Evolutionary conservation across 2,113 vertebrate species (phyloP).

Genomic region (Alethe diademata): DNA sequence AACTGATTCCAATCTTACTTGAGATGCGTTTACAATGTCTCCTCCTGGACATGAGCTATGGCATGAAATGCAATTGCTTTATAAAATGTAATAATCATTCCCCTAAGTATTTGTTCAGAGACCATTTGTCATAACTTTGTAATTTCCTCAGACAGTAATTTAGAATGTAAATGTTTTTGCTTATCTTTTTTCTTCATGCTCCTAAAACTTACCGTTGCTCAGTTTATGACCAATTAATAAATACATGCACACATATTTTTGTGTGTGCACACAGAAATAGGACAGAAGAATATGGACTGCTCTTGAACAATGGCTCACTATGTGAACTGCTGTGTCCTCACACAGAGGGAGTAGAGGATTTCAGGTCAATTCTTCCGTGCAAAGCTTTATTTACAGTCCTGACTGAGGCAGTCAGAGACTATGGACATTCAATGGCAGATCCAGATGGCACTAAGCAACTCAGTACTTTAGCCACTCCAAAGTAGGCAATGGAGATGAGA

Average conservation of each 20-base stretch:
- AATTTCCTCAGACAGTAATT: background rate
- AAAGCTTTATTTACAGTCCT: background rate
- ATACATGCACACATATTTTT: accelerated
- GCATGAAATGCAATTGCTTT: background rate
- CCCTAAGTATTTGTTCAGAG: background rate
- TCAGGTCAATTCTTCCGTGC: background rate
- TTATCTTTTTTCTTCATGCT: background rate
- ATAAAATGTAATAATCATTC: background rate
- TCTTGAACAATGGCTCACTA: background rate
- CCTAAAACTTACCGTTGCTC: background rate
- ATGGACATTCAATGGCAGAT: background rate
- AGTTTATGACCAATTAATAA: background rate
- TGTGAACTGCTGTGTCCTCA: accelerated
- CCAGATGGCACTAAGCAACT: background rate
- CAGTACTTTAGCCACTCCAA: background rate
- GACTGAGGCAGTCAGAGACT: background rate
- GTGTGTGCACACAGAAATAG: accelerated
- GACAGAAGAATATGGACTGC: background rate
- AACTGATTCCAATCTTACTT: background rate
- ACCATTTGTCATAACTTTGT: background rate
- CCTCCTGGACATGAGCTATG: background rate
- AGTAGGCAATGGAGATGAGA: background rate
- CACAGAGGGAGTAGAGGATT: background rate
- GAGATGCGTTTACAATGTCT: background rate
- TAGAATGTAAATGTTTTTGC: accelerated